Base-by-base conservation (phyloP, 2,113 vertebrate genomes). In the Oenanthe melanoleuca region DNA sequence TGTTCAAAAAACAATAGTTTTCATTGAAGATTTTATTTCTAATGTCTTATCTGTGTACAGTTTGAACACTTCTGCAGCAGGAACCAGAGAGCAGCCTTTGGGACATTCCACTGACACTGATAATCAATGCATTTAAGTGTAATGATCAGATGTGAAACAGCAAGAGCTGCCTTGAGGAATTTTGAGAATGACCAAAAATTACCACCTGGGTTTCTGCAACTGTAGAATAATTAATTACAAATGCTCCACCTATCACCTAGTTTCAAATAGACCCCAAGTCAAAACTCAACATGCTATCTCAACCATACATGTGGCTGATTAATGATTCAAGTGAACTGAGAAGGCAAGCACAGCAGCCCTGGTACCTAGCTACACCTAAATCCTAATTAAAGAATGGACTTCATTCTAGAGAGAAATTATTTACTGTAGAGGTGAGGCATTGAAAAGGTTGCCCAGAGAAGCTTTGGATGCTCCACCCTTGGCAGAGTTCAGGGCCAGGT, bases 391-490 rank as follows among this genome's bases (percentile, higher is more conserved):
- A 74, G 33, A 74, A 63, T 45, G 3, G 12, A 34, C 21, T 69
- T 34, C 22, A 11, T 61, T 60, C 74, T 49, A 47, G 14, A n/a
- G 21, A 55, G 9, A 61, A 61, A 12, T 34, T 61, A 18, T 81
- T 47, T 47, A 25, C 45, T 53, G n/a, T 47, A n/a, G 25, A 56
- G 7, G 1, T 26, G 50, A 65, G 50, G 2, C 14, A 49, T 8
- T 15, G 55, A 21, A 45, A 34, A 31, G 5, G 10, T 34, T 31
- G 6, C 3, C n/a, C 25, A 40, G 40, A 75, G 40, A 61, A 40
- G 0, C 1, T 61, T 6, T 31, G 61, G 29, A 26, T 26, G 4
- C 1, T 9, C 9, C 11, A 34, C 3, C 11, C n/a, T 40, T 61
- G 29, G 23, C 55, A 82, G 7, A 22, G 14, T 18, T 67, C 69